Evolutionary conservation across 2,113 vertebrate genomes (phyloP), one percentile per base, ranked within the genome.

Genomic region (Thamnaconus septentrionalis): DNA sequence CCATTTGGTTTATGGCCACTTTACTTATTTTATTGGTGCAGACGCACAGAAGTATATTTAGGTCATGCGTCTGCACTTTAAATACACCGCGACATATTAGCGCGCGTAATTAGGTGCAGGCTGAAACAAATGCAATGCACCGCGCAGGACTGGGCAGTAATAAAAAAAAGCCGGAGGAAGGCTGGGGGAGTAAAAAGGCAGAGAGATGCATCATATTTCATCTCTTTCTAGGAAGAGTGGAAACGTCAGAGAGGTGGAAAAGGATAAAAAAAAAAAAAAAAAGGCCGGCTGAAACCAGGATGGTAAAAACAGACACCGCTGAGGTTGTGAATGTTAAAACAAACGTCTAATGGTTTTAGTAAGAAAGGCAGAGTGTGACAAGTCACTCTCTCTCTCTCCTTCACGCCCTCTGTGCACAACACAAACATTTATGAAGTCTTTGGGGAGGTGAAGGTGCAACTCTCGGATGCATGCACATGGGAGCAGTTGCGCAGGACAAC

Each of bases 171-270:
- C 9, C 66, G 52, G 42, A 63, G 54, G n/a, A 67, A 42, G 52
- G 5, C 47, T 43, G 56, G 39, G 56, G 53, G 9, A 42, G 43
- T 10, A 48, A 52, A 52, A 69, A 44, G 66, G 59, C 54, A 57
- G 1, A 18, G 54, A 59, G 50, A 64, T 42, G 84, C 53, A 66
- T 85, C 83, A 50, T 39, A 64, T 87, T 84, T 81, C 78, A 83
- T 72, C 53, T 8, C 46, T 72, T 83, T 56, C 56, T 73, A 79
- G 71, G 58, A 58, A 59, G 64, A 73, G 69, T 5, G 58, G 49
- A 83, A 64, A 82, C 48, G 66, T 68, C 56, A 67, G 59, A 55
- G 40, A 53, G 62, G 78, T 66, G 60, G 69, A 40, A 66, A 75
- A 45, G 53, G 47, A 60, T 53, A 44, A 60, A 52, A 57, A 41